Evolutionary conservation across 2,888 invertebrate genomes (phyloP).

Genomic region (Hydroisotoma schaefferi): DNA sequence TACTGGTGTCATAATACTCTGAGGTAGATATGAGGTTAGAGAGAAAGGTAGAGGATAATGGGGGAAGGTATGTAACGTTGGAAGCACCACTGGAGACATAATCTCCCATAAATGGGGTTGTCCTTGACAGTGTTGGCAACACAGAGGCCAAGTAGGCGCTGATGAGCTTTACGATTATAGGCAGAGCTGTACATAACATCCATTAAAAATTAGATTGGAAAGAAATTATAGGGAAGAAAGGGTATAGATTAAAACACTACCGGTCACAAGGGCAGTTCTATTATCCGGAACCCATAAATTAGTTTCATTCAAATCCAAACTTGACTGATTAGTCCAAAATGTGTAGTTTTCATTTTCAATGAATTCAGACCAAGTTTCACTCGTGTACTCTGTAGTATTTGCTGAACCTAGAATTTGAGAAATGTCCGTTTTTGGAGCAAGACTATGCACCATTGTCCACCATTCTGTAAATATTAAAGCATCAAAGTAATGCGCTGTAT

Average conservation of each 20-base stretch:
- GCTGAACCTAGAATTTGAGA: conserved; percentile 36
- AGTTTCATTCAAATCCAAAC: conserved; percentile 35
- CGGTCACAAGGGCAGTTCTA: conserved; percentile 26
- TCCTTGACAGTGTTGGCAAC: conserved; percentile 29
- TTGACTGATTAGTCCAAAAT: conserved; percentile 38
- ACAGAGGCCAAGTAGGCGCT: conserved; percentile 30
- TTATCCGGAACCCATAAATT: conserved; percentile 39
- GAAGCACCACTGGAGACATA: conserved; percentile 22
- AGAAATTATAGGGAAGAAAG: too few species aligned
- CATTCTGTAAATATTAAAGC: conserved; percentile 34
- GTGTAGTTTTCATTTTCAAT: conserved; percentile 46
- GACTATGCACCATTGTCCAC: conserved; percentile 32
- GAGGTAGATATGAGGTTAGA: conserved; percentile 17
- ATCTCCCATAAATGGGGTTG: conserved; percentile 39
- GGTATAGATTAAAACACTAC: too few species aligned
- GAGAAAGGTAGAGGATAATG: conserved; percentile 10
- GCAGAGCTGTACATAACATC: conserved; percentile 27
- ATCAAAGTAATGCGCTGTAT: too few species aligned
- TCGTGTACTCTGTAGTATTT: conserved; percentile 10
- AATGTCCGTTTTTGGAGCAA: conserved; percentile 39
- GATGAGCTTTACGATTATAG: conserved; percentile 37
- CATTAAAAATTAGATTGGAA: background rate
- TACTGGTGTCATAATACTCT: conserved; percentile 8
- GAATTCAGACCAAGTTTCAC: conserved; percentile 37
- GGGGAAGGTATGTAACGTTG: conserved; percentile 30